Evolutionary conservation across 2,888 invertebrate genomes (phyloP).

Genomic region (Cerastis leucographa): DNA sequence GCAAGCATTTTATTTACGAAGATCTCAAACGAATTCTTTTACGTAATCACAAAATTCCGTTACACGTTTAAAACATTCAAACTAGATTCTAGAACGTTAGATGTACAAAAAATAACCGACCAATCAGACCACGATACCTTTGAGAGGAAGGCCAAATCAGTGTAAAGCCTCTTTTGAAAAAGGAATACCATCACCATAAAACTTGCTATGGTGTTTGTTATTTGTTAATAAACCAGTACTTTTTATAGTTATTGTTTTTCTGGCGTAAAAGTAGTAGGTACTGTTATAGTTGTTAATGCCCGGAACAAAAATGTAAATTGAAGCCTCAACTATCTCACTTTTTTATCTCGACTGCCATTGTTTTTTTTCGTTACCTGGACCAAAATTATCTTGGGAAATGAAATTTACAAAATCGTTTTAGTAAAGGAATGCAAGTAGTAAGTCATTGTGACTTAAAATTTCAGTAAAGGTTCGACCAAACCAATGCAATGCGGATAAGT

Average conservation of each 20-base stretch:
- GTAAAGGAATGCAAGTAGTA: neutral
- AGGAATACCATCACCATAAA: constrained; percentile 40
- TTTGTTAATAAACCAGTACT: neutral
- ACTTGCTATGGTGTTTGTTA: constrained; percentile 5
- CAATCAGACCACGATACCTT: constrained; percentile 57
- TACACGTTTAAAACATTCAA: constrained; percentile 49
- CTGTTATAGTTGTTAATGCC: neutral
- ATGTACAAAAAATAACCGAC: constrained; percentile 46
- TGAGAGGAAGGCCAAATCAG: constrained; percentile 63
- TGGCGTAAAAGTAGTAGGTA: neutral
- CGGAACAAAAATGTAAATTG: neutral
- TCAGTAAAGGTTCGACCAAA: neutral
- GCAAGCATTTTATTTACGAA: constrained; percentile 38
- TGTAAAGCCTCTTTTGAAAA: constrained; percentile 53
- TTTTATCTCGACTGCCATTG: neutral
- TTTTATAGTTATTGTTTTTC: neutral
- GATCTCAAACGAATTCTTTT: constrained; percentile 50
- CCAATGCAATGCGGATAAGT: neutral
- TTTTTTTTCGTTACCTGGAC: neutral
- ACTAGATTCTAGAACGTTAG: constrained; percentile 45
- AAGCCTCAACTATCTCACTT: neutral
- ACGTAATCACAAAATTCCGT: constrained; percentile 41
- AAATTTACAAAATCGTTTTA: neutral
- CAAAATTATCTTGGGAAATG: neutral
- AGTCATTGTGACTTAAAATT: neutral